Conservation (phyloP, 2,888 invertebrate species). For the Priocnemis perturbator region DNA sequence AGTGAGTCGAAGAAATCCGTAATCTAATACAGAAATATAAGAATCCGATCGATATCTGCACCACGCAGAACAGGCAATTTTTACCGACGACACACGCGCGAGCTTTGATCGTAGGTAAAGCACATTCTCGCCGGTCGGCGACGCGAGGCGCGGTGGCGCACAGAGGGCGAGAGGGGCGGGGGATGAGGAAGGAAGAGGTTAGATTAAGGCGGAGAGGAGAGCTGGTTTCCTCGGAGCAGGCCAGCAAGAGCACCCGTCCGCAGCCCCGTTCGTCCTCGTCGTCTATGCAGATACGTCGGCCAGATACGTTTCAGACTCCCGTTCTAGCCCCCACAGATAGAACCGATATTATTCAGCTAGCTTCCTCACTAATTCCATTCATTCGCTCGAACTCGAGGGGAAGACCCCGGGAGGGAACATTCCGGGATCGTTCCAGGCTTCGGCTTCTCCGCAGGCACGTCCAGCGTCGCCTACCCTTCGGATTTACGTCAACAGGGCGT, state of each 20-base stretch:
- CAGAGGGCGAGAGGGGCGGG: conserved; percentile 7
- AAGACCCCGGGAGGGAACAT: conserved; percentile 9
- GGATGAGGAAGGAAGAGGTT: conserved; percentile 49
- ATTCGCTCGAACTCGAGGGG: conserved; percentile 60
- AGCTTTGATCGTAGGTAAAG: background rate
- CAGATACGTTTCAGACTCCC: conserved; percentile 74
- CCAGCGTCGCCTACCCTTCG: conserved; percentile 41
- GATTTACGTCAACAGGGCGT: conserved; percentile 33
- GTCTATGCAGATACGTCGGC: conserved; percentile 73
- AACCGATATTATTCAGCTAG: conserved; percentile 75
- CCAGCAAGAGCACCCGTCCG: conserved; percentile 32
- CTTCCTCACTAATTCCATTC: conserved; percentile 75
- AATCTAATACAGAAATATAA: too few species aligned
- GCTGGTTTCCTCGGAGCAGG: conserved; percentile 56
- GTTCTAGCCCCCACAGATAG: conserved; percentile 72
- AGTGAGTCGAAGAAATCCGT: too few species aligned
- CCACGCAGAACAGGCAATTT: too few species aligned
- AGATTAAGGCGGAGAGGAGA: conserved; percentile 50
- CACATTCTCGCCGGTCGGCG: background rate
- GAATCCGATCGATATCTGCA: too few species aligned
- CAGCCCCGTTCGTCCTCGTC: conserved; percentile 47
- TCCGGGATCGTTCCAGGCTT: conserved; percentile 31
- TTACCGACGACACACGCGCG: too few species aligned
- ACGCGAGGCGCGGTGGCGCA: conserved; percentile 15
- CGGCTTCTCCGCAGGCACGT: conserved; percentile 23